Conservation (phyloP, 2,113 vertebrate genomes). For the Oryzias melastigma region DNA sequence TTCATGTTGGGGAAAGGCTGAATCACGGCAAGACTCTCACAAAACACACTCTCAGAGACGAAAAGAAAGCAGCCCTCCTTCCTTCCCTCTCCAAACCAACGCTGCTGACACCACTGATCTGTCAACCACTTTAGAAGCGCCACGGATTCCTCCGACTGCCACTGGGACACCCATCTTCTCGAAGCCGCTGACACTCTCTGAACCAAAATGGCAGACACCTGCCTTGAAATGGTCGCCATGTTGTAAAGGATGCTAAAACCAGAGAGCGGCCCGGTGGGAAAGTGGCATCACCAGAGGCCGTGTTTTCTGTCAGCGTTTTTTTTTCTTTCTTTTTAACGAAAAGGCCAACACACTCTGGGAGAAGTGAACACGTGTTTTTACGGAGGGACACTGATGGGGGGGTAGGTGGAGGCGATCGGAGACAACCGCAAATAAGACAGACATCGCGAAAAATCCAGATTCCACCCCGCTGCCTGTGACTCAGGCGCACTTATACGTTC, state of each 20-base stretch:
- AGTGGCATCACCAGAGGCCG: conserved; percentile 34
- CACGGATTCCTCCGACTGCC: conserved; percentile 60
- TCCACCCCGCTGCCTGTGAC: conserved; percentile 48
- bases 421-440: conserved; percentile 57
- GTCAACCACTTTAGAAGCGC: conserved; percentile 61
- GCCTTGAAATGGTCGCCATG: conserved; percentile 60
- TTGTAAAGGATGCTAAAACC: conserved; percentile 47
- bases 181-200: conserved; percentile 59
- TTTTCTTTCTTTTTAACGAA: conserved; percentile 23
- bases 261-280: conserved; percentile 33
- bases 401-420: conserved; percentile 55
- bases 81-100: conserved; percentile 19
- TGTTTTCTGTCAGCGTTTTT: neutral
- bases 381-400: conserved; percentile 40
- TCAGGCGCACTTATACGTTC: conserved; percentile 36
- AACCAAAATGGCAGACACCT: conserved; percentile 71
- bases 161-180: conserved; percentile 55
- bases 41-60: conserved; percentile 32
- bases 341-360: conserved; percentile 43
- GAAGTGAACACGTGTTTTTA: conserved; percentile 29
- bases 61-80: conserved; percentile 12
- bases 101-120: conserved; percentile 70
- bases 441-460: conserved; percentile 56
- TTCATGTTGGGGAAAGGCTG: conserved; percentile 6
- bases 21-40: conserved; percentile 13